Conservation (phyloP, 2,113 vertebrate genomes). For the Brachyhypopomus gauderio region DNA sequence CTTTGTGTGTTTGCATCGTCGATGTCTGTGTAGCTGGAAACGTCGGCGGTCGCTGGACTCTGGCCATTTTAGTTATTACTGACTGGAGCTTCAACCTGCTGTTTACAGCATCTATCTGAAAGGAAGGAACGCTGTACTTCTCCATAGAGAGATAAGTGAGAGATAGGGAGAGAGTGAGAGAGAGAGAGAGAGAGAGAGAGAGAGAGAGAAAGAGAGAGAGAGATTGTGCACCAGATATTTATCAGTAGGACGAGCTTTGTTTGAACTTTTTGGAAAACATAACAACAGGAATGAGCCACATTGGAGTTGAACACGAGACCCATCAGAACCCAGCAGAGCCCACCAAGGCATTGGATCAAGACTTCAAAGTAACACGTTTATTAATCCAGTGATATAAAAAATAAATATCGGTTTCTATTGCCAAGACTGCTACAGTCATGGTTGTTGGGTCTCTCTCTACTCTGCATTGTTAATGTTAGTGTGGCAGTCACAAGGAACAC, state of each 20-base stretch:
- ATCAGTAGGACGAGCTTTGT: constrained; percentile 40
- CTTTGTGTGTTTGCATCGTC: too few relatives aligned
- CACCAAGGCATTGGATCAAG: background rate
- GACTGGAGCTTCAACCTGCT: too few relatives aligned
- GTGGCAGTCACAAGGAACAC: background rate
- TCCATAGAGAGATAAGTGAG: too few relatives aligned
- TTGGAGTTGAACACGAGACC: background rate
- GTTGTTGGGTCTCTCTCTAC: background rate
- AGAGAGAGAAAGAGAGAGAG: too few relatives aligned
- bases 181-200: constrained; percentile 22
- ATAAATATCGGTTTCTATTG: too few relatives aligned
- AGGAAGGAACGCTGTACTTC: too few relatives aligned
- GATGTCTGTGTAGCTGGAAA: too few relatives aligned
- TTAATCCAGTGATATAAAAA: background rate
- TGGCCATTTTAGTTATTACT: too few relatives aligned
- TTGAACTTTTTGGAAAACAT: constrained; percentile 43
- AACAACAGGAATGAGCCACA: constrained; percentile 37
- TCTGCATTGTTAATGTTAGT: background rate
- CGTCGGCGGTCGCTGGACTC: too few relatives aligned
- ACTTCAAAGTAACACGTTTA: background rate
- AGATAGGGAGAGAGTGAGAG: background rate
- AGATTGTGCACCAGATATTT: constrained; percentile 9
- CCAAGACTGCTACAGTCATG: too few relatives aligned
- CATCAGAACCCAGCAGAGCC: background rate
- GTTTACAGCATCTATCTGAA: too few relatives aligned